These are phyloP conservation scores for Lasioglossum lativentre DNA, from an alignment of 2,888 invertebrate genomes.

Conservation along the genomic window DNA sequence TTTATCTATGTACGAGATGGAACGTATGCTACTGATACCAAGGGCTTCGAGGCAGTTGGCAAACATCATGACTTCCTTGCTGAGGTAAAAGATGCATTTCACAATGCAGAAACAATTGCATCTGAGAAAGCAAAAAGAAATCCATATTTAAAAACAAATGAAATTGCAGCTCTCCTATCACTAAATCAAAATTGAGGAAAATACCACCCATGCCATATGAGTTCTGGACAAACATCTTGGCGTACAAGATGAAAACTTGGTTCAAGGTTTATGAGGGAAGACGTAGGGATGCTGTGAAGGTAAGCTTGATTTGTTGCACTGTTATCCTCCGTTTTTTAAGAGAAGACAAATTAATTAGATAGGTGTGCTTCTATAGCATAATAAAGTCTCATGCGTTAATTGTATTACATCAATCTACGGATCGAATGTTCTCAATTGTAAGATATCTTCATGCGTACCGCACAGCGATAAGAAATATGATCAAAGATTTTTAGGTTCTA, in stretches of 20 bases:
- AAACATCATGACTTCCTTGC: slow-evolving; percentile 86
- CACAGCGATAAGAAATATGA: slow-evolving; percentile 52
- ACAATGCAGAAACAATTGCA: neutral
- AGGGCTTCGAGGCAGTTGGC: slow-evolving; percentile 86
- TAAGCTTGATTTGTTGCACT: slow-evolving; percentile 48
- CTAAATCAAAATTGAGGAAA: slow-evolving; percentile 83
- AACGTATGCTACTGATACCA: slow-evolving; percentile 86
- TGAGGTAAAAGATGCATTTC: slow-evolving; percentile 80
- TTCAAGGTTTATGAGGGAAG: slow-evolving; percentile 85
- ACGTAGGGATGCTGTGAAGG: slow-evolving; percentile 81
- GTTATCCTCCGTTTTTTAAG: neutral
- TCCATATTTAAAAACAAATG: neutral
- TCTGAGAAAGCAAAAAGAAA: neutral
- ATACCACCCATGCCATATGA: slow-evolving; percentile 87
- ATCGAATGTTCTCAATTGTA: neutral
- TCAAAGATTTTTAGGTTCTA: slow-evolving; percentile 83
- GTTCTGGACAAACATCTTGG: slow-evolving; percentile 86
- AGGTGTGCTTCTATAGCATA: too few species aligned
- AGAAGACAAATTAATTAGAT: too few species aligned
- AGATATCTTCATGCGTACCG: neutral
- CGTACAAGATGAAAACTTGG: slow-evolving; percentile 85
- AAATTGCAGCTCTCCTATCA: slow-evolving; percentile 79
- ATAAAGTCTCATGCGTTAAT: too few species aligned
- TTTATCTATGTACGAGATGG: slow-evolving; percentile 87
- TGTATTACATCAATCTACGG: neutral